phyloP scores from a whole-genome alignment of 37 sponge, comb jelly and placozoan species.

The Chondrosia reniformis region DNA sequence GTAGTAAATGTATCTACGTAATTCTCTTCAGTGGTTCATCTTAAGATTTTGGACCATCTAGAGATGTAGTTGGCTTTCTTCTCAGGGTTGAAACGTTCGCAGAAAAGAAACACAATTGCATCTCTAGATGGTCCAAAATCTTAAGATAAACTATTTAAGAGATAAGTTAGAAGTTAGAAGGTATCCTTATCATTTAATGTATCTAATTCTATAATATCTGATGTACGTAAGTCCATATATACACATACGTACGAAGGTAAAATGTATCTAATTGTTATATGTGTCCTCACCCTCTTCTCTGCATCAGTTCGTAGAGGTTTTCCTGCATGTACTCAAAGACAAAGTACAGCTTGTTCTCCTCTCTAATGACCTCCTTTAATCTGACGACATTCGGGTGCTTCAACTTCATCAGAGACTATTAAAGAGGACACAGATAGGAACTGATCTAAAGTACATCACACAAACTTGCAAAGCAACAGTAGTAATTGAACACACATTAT shows the following conservation, averaged over 20 bases:
- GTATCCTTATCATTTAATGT: no score
- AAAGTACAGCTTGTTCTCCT: constrained; percentile 88
- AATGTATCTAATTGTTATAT: no score
- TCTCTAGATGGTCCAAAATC: no score
- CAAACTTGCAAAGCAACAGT: not conserved
- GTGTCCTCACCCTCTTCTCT: constrained; percentile 52
- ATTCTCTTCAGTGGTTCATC: no score
- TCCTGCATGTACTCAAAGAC: constrained; percentile 98
- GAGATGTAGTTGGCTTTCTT: no score
- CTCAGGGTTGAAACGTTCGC: no score
- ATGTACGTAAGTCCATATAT: not conserved
- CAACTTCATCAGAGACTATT: constrained; percentile 85
- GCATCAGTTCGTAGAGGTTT: constrained; percentile 92
- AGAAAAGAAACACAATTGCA: no score
- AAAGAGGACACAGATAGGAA: not conserved
- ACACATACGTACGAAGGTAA: not conserved
- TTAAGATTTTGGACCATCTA: no score
- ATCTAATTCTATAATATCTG: not conserved
- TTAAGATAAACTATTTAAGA: no score
- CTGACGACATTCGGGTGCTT: constrained; percentile 91
- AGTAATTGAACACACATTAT: constrained; percentile 5
- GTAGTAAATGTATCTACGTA: no score
- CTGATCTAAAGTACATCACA: not conserved
- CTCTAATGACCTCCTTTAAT: constrained; percentile 85
- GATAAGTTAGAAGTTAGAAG: no score